Evolutionary conservation across 2,113 vertebrate species (phyloP).

Genomic region (Poecile atricapillus): DNA sequence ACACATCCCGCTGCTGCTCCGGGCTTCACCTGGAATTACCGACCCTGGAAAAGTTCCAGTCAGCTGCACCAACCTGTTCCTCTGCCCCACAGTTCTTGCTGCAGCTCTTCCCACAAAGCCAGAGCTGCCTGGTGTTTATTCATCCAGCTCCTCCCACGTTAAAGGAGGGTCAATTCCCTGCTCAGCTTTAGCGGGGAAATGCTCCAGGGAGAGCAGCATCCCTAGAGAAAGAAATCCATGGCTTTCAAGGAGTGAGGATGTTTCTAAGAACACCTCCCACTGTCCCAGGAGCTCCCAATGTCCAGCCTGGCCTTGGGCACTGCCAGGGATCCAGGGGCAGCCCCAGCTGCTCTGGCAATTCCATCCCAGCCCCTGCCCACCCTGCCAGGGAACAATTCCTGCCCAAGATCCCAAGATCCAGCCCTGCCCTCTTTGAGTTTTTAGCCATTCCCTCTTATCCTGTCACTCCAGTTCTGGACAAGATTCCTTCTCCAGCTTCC

Average conservation of each 20-base stretch:
- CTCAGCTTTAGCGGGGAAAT: neutral
- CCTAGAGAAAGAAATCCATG: neutral
- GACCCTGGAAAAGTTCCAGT: neutral
- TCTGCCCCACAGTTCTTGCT: neutral
- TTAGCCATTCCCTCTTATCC: neutral
- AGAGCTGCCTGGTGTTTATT: neutral
- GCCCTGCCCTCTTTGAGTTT: accelerated
- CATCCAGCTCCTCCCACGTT: neutral
- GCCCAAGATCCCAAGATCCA: neutral
- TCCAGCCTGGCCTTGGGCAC: neutral
- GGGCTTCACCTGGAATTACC: neutral
- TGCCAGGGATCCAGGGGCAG: neutral
- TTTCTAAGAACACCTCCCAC: neutral
- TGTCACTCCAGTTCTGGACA: neutral
- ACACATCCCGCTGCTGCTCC: neutral
- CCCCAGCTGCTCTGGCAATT: neutral
- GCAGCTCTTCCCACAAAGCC: neutral
- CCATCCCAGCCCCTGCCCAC: neutral
- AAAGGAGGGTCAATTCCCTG: neutral
- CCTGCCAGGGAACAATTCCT: neutral
- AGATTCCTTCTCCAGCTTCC: neutral
- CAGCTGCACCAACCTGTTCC: neutral
- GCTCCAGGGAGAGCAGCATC: neutral
- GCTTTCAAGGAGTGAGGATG: neutral
- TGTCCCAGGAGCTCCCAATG: neutral